A percentile compares a stretch with the other conserved stretches of the same genome.
Evolutionary conservation across 2,888 invertebrate species (phyloP).

Genomic region (Incurvaria masculella): DNA sequence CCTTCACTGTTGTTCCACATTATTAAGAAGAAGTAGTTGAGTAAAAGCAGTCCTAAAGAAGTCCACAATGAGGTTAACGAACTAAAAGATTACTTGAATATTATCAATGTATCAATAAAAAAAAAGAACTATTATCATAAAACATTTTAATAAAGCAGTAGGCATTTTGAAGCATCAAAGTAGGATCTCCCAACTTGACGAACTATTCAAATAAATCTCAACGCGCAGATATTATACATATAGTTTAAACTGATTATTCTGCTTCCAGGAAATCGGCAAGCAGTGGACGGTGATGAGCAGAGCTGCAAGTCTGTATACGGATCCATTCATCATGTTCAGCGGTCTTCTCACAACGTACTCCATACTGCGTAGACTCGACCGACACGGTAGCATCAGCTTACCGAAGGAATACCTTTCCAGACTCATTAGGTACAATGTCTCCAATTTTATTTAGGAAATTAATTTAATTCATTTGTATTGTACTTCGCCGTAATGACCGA

Average conservation of each 20-base stretch:
- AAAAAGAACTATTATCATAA: too few species aligned
- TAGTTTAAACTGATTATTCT: background rate
- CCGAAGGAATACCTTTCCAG: background rate
- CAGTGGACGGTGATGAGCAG: conserved; percentile 37
- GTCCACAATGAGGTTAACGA: too few species aligned
- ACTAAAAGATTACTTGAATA: too few species aligned
- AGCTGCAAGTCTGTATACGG: conserved; percentile 39
- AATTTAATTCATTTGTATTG: background rate
- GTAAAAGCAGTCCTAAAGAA: too few species aligned
- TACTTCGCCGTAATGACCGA: too few species aligned
- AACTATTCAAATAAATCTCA: background rate
- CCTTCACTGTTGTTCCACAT: too few species aligned
- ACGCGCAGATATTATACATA: background rate
- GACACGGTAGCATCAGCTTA: conserved; percentile 7
- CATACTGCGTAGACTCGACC: conserved; percentile 25
- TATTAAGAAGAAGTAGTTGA: too few species aligned
- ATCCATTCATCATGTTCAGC: conserved; percentile 37
- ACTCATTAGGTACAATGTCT: background rate
- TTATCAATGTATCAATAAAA: too few species aligned
- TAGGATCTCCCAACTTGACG: too few species aligned
- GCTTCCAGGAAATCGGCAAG: conserved; percentile 3
- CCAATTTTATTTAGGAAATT: background rate
- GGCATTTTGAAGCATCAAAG: too few species aligned
- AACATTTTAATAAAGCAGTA: too few species aligned
- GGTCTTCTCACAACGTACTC: conserved; percentile 32